Base-by-base conservation (phyloP, 2,113 vertebrate genomes). In the Callospermophilus lateralis region DNA sequence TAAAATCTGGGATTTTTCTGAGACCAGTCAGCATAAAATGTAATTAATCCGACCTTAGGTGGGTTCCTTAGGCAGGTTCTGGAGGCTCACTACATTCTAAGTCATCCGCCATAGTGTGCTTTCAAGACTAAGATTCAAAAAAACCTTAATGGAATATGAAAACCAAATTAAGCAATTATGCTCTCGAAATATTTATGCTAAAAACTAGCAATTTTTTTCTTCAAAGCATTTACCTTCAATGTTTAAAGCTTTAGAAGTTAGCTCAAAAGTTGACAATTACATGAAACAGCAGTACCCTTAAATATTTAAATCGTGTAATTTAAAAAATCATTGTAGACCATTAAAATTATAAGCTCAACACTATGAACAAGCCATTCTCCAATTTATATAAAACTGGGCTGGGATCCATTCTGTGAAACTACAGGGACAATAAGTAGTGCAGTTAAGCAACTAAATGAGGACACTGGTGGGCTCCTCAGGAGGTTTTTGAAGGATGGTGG, bases 211-310 rank as follows among this genome's bases (percentile, higher is more conserved):
- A 16, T 72, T 34, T 80, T 79, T 79, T 51, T 72, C 68, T 28
- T 90, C 55, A 80, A 96, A 92, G 73, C 32, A 90, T 81, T 79
- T 76, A 92, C 51, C n/a, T 94, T 87, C 80, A 94, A 95, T 39
- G 48, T 76, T 70, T 90, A 93, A 86, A 90, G 45, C 94, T 95
- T 81, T 55, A 73, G 22, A 89, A 26, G 8, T 77, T 85, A 93
- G 48, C 39, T 94, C 73, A 92, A 92, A 92, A 92, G 28, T 51
- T 73, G 37, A 51, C 76, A 89, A 24, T 74, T 81, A 85, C 4
- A 45, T 86, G 51, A 95, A 84, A 63, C 32, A 77, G 63, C 84
- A 67, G 16, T 61, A 68, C 8, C 15, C 53, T 51, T n/a, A 93
- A 20, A 87, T 80, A 80, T 73, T 91, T 89, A 78, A n/a, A 81